A percentile compares a stretch with the other conserved stretches of the same genome.
Conservation (phyloP, 1,140 invertebrate genomes). For the Acromyrmex charruanus region DNA sequence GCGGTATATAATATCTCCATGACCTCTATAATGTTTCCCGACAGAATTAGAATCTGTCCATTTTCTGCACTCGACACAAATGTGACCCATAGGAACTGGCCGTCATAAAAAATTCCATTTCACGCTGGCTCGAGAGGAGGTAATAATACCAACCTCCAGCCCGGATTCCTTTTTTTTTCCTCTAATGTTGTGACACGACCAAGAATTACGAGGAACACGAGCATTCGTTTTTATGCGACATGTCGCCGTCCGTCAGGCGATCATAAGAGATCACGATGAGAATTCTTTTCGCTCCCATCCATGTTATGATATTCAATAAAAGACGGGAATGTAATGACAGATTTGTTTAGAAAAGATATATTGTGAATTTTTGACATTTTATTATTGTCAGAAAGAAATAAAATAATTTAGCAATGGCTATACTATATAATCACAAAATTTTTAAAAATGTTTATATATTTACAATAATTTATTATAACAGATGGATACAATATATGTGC, state of each 20-base stretch:
- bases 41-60: conserved; percentile 40
- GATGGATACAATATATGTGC: not conserved
- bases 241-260: not conserved
- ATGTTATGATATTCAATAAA: not conserved
- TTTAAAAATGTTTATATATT: not conserved
- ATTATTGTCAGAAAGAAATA: not conserved
- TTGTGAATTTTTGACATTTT: not conserved
- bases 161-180: conserved; percentile 22
- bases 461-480: conserved; percentile 7
- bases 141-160: conserved; percentile 37
- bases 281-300: not conserved
- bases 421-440: not conserved
- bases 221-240: not conserved
- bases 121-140: conserved; percentile 13
- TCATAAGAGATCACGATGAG: conserved; percentile 17
- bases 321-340: not conserved
- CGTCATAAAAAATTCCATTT: conserved; percentile 71
- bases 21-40: not conserved
- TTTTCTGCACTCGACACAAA: conserved; percentile 27
- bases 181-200: not conserved
- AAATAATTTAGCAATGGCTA: not conserved
- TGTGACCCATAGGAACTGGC: conserved; percentile 35
- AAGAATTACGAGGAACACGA: conserved; percentile 34
- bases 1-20: not conserved
- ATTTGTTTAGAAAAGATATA: conserved; percentile 16